Base-by-base conservation (phyloP, 2,113 vertebrate genomes). In the Trochalopteron elliotii region DNA sequence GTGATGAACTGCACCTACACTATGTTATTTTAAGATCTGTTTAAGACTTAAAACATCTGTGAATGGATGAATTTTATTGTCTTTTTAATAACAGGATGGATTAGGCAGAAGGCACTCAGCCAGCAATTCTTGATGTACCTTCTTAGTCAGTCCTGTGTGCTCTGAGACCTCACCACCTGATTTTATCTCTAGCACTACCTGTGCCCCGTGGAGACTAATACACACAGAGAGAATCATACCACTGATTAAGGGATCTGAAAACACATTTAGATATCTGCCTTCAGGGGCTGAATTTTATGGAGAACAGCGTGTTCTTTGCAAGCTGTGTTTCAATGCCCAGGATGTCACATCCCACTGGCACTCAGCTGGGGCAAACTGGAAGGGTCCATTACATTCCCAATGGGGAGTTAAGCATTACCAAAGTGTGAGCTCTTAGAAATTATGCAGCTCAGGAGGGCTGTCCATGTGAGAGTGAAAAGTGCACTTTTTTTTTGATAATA, bases 321-420 rank as follows among this genome's bases (percentile, higher is more conserved):
- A 87, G 93, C 70, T 94, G 74, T 85, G 84, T 79, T 76, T 76
- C 42, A 21, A 5, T 50, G 87, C 81, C 70, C 59, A 44, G 91
- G 67, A 87, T 70, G 37, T 61, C 55, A 68, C 87, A 50, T 69
- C 78, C 57, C 78, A 83, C 81, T 77, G 67, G 55, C n/a, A 45
- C 81, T 89, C 94, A 83, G 84, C 61, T 89, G 89, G 70, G 47
- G 39, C n/a, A 87, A 44, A 83, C 61, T 77, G 87, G 84, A 91
- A 93, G 89, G 78, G 40, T 50, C 70, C 91, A 90, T 96, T 96
- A 93, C 75, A 67, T 40, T 95, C 93, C 84, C 89, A 28, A 5
- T 24, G 13, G 93, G 93, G 78, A 95, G 84, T 60, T 69, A 49
- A 78, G 64, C 57, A 20, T 44, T 61, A 35, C 40, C 6, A 5